Conservation (phyloP, 2,888 invertebrate genomes). For the Pachymerium ferrugineum region DNA sequence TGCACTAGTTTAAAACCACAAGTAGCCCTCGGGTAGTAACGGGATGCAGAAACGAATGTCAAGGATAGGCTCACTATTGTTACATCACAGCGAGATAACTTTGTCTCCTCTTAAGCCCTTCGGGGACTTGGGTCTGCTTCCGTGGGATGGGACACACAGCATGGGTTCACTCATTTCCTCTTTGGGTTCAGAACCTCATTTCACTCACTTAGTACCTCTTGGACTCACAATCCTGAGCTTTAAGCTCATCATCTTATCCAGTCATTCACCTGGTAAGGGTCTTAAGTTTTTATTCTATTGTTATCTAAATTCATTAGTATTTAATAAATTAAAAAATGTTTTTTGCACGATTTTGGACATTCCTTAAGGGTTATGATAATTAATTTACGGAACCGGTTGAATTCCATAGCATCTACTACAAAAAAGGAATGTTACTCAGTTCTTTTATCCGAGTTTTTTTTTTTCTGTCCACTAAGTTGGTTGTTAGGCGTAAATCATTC, state of each 20-base stretch:
- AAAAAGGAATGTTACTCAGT: no score
- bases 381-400: no score
- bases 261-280: neutral
- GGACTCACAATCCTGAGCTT: neutral
- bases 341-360: no score
- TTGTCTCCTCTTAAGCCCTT: constrained; percentile 15
- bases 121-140: neutral
- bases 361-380: no score
- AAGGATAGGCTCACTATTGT: constrained; percentile 20
- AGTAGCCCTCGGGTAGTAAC: neutral
- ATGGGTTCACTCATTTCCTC: constrained; percentile 12
- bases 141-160: neutral
- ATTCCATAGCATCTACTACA: no score
- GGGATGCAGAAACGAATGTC: neutral
- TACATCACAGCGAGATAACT: constrained; percentile 31
- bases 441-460: neutral
- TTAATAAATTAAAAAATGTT: no score
- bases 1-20: constrained; percentile 23
- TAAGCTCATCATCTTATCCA: neutral
- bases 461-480: neutral
- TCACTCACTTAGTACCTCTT: neutral
- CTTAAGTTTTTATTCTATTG: neutral
- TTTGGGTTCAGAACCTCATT: neutral
- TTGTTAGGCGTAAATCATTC: neutral
- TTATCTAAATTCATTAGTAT: neutral